Percentiles rank a stretch among this genome's conserved stretches.
Evolutionary conservation across 2,888 invertebrate genomes (phyloP).

Genomic region (Rhynchonema sp.): DNA sequence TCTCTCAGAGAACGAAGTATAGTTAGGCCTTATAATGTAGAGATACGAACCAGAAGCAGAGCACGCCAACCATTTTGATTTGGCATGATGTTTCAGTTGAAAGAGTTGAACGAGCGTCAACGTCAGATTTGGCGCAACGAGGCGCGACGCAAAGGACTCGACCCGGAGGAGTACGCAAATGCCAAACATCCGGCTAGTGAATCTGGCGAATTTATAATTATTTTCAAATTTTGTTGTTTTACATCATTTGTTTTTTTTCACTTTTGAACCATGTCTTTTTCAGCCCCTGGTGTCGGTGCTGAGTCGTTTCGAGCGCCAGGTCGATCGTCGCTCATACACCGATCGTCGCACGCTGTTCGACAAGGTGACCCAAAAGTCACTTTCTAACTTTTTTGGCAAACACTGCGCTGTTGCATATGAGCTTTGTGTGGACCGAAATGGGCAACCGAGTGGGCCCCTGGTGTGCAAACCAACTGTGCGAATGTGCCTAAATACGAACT

Average conservation of each 20-base stretch:
- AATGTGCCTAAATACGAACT: too few relatives aligned
- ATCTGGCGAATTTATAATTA: neutral
- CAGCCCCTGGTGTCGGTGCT: constrained; percentile 61
- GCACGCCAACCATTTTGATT: too few relatives aligned
- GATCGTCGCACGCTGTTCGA: constrained; percentile 47
- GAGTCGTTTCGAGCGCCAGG: constrained; percentile 94
- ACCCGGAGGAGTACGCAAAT: constrained; percentile 14
- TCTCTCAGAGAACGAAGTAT: too few relatives aligned
- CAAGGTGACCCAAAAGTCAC: too few relatives aligned
- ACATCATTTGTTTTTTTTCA: neutral
- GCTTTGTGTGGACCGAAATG: too few relatives aligned
- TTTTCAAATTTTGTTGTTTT: neutral
- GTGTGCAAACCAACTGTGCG: too few relatives aligned
- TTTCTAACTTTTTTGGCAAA: too few relatives aligned
- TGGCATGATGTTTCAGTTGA: constrained; percentile 22
- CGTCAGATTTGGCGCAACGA: constrained; percentile 22
- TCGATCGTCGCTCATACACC: constrained; percentile 85
- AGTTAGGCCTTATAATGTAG: too few relatives aligned
- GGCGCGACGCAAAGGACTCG: constrained; percentile 19
- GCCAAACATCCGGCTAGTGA: constrained; percentile 39
- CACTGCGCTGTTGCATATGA: too few relatives aligned
- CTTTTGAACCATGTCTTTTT: too few relatives aligned
- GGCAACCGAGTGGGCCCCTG: too few relatives aligned
- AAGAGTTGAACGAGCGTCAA: constrained; percentile 26
- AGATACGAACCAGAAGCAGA: too few relatives aligned